Conservation (phyloP, 1,140 invertebrate species). For the Cheumatopsyche charites region DNA sequence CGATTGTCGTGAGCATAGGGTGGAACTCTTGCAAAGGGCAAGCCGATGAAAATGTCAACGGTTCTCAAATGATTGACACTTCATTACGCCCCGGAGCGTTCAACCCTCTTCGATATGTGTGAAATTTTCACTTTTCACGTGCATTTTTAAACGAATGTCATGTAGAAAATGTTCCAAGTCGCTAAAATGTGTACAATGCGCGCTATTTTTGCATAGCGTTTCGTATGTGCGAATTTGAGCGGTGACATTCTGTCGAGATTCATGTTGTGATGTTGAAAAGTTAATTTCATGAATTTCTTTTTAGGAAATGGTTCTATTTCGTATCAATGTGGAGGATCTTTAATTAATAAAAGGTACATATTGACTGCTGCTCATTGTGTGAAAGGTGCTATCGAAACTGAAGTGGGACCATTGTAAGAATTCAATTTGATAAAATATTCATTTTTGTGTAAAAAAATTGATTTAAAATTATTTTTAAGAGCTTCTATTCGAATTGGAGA, state of each 20-base stretch:
- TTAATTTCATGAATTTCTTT: too few species aligned
- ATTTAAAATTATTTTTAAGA: not conserved
- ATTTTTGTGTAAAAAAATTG: not conserved
- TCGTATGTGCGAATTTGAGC: too few species aligned
- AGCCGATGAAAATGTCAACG: slow-evolving; percentile 28
- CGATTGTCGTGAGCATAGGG: not conserved
- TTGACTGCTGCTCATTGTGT: slow-evolving; percentile 76
- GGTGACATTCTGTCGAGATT: too few species aligned
- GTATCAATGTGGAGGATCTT: slow-evolving; percentile 66
- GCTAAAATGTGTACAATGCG: too few species aligned
- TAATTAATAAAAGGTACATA: slow-evolving; percentile 67
- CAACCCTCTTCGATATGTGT: not conserved
- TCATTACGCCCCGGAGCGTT: slow-evolving; percentile 30
- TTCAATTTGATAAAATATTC: not conserved
- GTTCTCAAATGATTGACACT: slow-evolving; percentile 38
- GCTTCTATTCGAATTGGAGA: not conserved
- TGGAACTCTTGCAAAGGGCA: slow-evolving; percentile 13
- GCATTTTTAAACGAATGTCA: slow-evolving; percentile 41
- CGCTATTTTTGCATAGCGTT: too few species aligned
- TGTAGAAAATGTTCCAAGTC: not conserved
- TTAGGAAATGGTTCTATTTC: slow-evolving; percentile 50
- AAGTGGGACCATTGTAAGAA: slow-evolving; percentile 62
- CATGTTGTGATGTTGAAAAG: too few species aligned
- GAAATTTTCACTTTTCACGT: slow-evolving; percentile 25
- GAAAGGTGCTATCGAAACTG: slow-evolving; percentile 55